These are phyloP conservation scores for Tipula helvola DNA, from an alignment of 2,888 invertebrate genomes.

Conservation along the genomic window DNA sequence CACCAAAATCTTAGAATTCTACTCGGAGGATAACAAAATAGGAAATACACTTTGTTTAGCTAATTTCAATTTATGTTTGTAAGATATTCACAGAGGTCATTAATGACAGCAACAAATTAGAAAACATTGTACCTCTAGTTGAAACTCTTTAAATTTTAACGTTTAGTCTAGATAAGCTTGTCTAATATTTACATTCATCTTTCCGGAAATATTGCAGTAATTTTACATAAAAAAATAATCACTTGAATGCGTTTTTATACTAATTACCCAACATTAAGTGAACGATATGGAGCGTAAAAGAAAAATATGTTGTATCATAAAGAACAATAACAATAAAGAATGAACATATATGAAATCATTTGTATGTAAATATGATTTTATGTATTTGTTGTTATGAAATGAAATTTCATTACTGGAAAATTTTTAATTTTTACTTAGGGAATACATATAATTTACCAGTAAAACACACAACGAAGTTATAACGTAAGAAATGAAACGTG, in stretches of 20 bases:
- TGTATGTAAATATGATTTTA: not conserved
- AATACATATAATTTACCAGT: not conserved
- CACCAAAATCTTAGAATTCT: no score
- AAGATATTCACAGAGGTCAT: no score
- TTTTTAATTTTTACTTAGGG: not conserved
- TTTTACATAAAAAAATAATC: not conserved
- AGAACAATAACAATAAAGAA: not conserved
- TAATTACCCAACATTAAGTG: not conserved
- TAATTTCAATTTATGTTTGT: no score
- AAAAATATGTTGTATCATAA: not conserved
- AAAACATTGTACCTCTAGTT: no score
- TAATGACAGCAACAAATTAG: no score
- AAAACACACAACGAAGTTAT: not conserved
- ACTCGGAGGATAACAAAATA: no score
- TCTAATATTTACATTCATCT: not conserved
- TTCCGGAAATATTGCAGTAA: not conserved
- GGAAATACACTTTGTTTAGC: no score
- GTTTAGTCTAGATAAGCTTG: not conserved
- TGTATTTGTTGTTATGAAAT: not conserved
- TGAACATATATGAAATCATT: not conserved
- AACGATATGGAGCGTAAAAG: not conserved
- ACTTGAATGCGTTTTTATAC: not conserved
- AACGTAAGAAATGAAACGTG: not conserved
- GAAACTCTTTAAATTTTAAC: not conserved
- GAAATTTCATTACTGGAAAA: not conserved